phyloP scores from a whole-genome alignment of 2,797 vertebrate species.

The Antrozous pallidus region DNA sequence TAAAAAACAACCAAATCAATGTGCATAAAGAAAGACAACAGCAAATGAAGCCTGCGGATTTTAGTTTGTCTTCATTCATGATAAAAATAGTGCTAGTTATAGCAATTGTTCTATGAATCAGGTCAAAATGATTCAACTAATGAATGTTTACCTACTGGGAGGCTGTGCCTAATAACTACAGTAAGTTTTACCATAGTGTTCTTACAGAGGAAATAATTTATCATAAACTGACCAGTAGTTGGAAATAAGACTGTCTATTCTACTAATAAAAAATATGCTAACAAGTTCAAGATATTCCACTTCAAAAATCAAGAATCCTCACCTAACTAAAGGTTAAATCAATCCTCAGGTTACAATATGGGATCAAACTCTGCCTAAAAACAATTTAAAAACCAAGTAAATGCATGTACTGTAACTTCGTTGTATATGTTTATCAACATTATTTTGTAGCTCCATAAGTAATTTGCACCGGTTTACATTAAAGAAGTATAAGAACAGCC shows the following conservation, averaged over 20 bases:
- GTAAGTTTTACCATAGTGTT: neutral
- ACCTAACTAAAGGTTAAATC: neutral
- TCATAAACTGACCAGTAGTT: neutral
- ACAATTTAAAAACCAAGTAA: neutral
- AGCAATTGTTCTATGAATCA: slow-evolving; percentile 52
- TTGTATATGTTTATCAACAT: neutral
- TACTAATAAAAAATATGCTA: neutral
- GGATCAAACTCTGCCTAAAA: neutral
- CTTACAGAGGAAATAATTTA: neutral
- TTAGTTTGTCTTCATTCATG: slow-evolving; percentile 27
- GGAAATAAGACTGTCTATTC: slow-evolving; percentile 29
- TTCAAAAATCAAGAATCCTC: neutral
- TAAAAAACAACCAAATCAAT: slow-evolving; percentile 13
- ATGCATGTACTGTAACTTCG: neutral
- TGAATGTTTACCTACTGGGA: neutral
- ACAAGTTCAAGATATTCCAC: neutral
- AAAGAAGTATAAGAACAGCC: neutral
- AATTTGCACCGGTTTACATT: neutral
- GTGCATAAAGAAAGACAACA: neutral
- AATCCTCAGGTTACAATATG: neutral
- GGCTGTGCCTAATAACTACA: neutral
- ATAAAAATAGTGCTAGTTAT: slow-evolving; percentile 13
- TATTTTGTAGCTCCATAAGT: neutral
- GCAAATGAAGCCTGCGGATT: slow-evolving; percentile 3
- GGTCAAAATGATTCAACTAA: slow-evolving; percentile 62